Evolutionary conservation across 1,140 invertebrate genomes (phyloP), one percentile per base, ranked within the genome.

Genomic region (Aradophagus sp.): DNA sequence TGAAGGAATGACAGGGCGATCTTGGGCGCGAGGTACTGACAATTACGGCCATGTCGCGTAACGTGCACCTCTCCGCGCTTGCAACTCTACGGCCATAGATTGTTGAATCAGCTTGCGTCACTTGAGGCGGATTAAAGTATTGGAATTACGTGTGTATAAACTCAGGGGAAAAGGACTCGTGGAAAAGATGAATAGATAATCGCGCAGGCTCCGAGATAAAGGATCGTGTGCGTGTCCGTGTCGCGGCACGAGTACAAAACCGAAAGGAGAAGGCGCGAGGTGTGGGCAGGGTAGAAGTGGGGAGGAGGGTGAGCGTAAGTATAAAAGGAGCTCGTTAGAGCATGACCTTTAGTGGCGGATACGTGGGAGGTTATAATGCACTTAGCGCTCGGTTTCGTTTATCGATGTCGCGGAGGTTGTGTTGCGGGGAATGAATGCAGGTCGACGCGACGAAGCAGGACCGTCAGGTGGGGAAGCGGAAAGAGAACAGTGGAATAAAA

Each of bases 281-380:
- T 6, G 11, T n/a, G n/a, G n/a, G n/a, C n/a, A n/a, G n/a, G n/a
- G n/a, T n/a, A n/a, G n/a, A n/a, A n/a, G n/a, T n/a, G n/a, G n/a
- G n/a, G n/a, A n/a, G n/a, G n/a, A n/a, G n/a, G n/a, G n/a, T n/a
- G 44, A 27, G 14, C 20, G 45, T 11, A 34, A 73, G 72, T 44
- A 75, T 75, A 76, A 78, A 76, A 74, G 67, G 70, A 73, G 77
- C 80, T 81, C 76, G 80, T 83, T 83, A 82, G 81, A 78, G 71
- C 80, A 76, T 82, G 81, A 84, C 80, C 80, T 84, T 82, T 81
- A 82, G 70, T 75, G 75, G 77, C 61, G 75, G 62, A 69, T 78
- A 79, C 78, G 80, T 82, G 79, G 79, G 78, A 84, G 82, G 79
- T 81, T 80, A 77, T 81, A 82, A 83, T 83, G 79, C 77, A 80